Percentiles rank a stretch among this genome's conserved stretches.
Conservation (phyloP, 30 jellyfish, hydroid and myxozoan species). For the Cassiopea xamachana region DNA sequence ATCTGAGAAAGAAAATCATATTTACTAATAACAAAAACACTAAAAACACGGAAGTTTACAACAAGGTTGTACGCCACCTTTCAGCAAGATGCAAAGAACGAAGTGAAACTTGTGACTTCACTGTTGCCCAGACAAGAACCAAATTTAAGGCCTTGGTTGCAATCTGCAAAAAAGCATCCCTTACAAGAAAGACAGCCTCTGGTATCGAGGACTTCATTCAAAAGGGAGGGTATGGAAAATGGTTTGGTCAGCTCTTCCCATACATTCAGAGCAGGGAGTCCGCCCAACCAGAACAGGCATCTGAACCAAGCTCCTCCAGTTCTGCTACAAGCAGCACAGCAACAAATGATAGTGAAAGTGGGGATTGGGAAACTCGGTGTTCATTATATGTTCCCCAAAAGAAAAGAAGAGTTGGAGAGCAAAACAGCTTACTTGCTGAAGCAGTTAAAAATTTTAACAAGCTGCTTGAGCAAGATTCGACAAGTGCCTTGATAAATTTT, state of each 20-base stretch:
- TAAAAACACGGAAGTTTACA: conserved; percentile 42
- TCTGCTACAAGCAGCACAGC: conserved; percentile 39
- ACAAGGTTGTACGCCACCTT: conserved; percentile 49
- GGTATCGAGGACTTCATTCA: conserved; percentile 62
- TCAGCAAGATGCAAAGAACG: conserved; percentile 53
- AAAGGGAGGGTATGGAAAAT: conserved; percentile 52
- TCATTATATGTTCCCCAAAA: conserved; percentile 40
- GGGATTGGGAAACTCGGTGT: conserved; percentile 1
- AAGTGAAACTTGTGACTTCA: conserved; percentile 46
- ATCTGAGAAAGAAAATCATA: conserved; percentile 37
- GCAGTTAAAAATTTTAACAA: conserved; percentile 48
- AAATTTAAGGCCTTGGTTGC: conserved; percentile 63
- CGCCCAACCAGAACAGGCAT: conserved; percentile 53
- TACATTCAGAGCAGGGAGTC: conserved; percentile 62
- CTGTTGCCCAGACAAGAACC: conserved; percentile 59
- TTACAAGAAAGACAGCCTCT: conserved; percentile 58
- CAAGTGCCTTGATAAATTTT: conserved; percentile 16
- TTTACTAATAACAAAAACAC: conserved; percentile 37
- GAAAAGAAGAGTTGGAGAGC: conserved; percentile 38
- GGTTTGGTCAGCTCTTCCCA: conserved; percentile 67
- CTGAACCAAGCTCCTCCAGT: conserved; percentile 42
- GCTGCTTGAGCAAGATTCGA: conserved; percentile 37
- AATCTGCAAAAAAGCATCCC: conserved; percentile 70
- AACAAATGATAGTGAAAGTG: conserved; percentile 20
- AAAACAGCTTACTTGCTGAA: conserved; percentile 26